A percentile compares a stretch with the other conserved stretches of the same genome.
Evolutionary conservation across 2,797 vertebrate species (phyloP).

Genomic region (Hemibagrus guttatus): DNA sequence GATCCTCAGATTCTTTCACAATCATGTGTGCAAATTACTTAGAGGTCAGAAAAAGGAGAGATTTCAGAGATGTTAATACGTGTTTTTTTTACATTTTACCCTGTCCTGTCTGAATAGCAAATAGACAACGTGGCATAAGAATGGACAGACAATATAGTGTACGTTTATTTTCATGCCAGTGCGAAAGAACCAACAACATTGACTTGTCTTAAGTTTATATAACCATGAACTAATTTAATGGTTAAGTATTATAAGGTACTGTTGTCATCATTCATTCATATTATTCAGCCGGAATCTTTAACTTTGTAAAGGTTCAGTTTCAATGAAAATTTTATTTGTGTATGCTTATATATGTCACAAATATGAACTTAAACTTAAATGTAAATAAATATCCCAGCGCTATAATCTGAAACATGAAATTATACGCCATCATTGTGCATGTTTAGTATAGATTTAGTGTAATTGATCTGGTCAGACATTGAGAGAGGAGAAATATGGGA

Average conservation of each 20-base stretch:
- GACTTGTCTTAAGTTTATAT: background rate
- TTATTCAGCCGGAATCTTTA: background rate
- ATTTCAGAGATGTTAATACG: no score
- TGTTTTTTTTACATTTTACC: no score
- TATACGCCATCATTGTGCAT: background rate
- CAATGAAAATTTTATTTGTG: no score
- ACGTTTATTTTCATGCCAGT: background rate
- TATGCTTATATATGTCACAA: no score
- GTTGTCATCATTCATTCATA: background rate
- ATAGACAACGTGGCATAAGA: no score
- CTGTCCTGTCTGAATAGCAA: no score
- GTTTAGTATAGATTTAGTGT: background rate
- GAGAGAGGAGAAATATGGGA: conserved; percentile 16
- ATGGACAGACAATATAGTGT: no score
- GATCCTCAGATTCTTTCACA: background rate
- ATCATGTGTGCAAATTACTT: background rate
- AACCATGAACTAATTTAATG: background rate
- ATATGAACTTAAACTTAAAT: background rate
- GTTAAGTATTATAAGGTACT: background rate
- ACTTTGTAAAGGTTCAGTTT: no score
- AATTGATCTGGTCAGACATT: background rate
- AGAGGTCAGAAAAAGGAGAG: background rate
- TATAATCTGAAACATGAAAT: background rate
- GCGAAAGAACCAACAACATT: background rate
- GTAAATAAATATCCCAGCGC: background rate